Conservation (phyloP, 2,797 vertebrate species). For the Dryobates pubescens region DNA sequence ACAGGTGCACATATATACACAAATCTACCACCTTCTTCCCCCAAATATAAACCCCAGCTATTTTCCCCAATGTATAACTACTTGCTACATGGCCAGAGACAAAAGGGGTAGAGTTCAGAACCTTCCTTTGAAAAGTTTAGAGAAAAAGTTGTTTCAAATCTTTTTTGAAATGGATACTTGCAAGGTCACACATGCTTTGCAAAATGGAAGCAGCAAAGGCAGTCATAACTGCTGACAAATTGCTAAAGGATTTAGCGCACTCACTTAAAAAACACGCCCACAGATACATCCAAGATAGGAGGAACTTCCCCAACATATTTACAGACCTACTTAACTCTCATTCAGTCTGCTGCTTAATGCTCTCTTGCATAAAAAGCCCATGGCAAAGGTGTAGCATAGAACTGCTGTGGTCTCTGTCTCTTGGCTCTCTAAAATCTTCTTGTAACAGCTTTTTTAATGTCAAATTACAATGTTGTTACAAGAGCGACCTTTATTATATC, state of each 20-base stretch:
- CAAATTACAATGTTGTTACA: background rate
- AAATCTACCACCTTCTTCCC: background rate
- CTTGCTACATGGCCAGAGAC: background rate
- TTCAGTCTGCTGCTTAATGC: background rate
- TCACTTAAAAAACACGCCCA: background rate
- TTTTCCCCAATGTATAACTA: background rate
- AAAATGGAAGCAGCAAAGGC: background rate
- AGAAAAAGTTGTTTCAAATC: background rate
- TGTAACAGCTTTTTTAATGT: background rate
- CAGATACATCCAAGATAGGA: background rate
- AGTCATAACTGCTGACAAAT: background rate
- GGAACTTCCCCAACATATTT: background rate
- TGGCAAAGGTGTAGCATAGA: background rate
- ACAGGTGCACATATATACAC: background rate
- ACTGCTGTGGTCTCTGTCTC: background rate
- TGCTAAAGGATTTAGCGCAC: background rate
- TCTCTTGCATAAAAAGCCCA: background rate
- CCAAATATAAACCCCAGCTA: background rate
- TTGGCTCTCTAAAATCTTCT: background rate
- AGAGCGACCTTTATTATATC: background rate
- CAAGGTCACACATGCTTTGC: background rate
- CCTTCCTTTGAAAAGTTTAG: background rate
- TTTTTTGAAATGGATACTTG: background rate
- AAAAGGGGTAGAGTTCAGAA: background rate
- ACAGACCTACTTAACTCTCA: background rate